Conservation (phyloP, 1,140 invertebrate genomes). For the Drosophila pachea region DNA sequence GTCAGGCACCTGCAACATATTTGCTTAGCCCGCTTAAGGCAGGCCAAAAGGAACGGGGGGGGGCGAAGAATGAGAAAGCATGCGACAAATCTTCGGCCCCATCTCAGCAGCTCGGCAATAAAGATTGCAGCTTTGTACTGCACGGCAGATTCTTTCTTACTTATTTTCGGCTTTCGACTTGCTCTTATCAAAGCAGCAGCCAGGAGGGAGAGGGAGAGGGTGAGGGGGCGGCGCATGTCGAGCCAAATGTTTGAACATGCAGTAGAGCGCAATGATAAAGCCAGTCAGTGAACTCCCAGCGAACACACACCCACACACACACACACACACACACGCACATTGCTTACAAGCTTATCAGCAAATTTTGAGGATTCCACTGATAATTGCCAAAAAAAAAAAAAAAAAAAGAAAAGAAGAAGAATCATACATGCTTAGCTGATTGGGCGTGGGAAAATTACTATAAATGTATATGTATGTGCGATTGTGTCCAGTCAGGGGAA, state of each 20-base stretch:
- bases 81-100: not conserved
- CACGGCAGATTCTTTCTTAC: not conserved
- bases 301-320: not conserved
- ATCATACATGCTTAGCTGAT: slow-evolving; percentile 18
- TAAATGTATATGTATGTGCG: not conserved
- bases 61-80: not conserved
- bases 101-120: slow-evolving; percentile 1
- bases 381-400: slow-evolving; percentile 43
- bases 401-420: too few species aligned
- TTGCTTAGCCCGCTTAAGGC: slow-evolving; percentile 17
- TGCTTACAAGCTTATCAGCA: slow-evolving; percentile 34
- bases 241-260: slow-evolving; percentile 39
- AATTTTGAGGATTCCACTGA: slow-evolving; percentile 17
- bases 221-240: slow-evolving; percentile 10
- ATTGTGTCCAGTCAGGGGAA: not conserved
- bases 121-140: slow-evolving; percentile 4
- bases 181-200: slow-evolving; percentile 26
- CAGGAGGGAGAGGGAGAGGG: not conserved
- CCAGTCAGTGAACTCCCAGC: slow-evolving; percentile 36
- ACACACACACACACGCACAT: not conserved
- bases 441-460: slow-evolving; percentile 43
- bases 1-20: slow-evolving; percentile 8
- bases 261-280: slow-evolving; percentile 38
- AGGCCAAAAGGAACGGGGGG: not conserved
- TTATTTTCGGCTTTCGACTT: slow-evolving; percentile 1